Percentiles rank a stretch among this genome's conserved stretches.
Evolutionary conservation across 2,113 vertebrate species (phyloP).

Genomic region (Otocyon megalotis): DNA sequence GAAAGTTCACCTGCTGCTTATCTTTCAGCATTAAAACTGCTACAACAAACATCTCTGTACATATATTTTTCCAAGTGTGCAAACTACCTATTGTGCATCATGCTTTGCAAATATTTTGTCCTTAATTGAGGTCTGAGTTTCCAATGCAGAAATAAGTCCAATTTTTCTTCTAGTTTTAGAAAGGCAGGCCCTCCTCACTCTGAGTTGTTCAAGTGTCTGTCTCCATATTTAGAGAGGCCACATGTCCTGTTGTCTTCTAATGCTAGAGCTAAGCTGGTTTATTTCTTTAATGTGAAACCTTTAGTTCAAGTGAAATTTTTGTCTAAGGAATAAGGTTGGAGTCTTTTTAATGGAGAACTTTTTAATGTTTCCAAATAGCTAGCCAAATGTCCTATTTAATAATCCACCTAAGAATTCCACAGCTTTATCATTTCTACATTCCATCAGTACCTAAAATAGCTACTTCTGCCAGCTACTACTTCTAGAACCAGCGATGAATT

Average conservation of each 20-base stretch:
- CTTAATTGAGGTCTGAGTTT: neutral
- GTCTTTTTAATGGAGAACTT: neutral
- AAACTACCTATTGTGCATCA: neutral
- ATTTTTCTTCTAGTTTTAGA: neutral
- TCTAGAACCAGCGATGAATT: neutral
- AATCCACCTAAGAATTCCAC: neutral
- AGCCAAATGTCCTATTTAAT: neutral
- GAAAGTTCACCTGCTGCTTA: neutral
- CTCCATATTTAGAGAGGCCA: neutral
- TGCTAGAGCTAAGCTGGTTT: neutral
- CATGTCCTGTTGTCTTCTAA: neutral
- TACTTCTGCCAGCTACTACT: neutral
- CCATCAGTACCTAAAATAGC: neutral
- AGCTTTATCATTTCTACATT: neutral
- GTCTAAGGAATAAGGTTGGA: neutral
- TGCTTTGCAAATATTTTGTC: neutral
- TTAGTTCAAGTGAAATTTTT: neutral
- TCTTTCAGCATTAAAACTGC: neutral
- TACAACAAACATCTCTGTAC: neutral
- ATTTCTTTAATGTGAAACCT: neutral
- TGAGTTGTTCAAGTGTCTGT: neutral
- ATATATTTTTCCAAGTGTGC: neutral
- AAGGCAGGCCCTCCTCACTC: neutral
- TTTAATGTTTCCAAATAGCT: neutral
- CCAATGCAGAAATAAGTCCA: neutral